These are phyloP conservation scores for Leiothrix lutea DNA, from an alignment of 2,113 vertebrate species.

Conservation along the genomic window DNA sequence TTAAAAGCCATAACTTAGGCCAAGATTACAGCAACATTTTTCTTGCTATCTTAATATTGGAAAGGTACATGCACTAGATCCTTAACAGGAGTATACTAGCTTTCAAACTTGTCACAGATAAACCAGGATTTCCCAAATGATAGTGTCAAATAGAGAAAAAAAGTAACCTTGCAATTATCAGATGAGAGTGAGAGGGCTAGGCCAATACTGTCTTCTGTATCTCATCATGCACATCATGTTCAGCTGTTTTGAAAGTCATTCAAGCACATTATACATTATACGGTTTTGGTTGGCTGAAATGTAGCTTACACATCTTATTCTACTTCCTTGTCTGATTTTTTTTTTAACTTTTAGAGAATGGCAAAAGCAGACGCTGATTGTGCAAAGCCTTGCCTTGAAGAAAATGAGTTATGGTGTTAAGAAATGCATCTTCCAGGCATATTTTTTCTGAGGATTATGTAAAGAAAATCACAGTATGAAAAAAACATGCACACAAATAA, in stretches of 20 bases:
- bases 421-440: not conserved
- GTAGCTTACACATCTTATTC: not conserved
- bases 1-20: conserved; percentile 31
- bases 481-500: not conserved
- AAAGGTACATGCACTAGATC: conserved; percentile 1
- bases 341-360: not conserved
- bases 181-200: not conserved
- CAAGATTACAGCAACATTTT: not conserved
- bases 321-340: not conserved
- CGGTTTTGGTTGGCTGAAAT: not conserved
- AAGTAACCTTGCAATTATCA: not conserved
- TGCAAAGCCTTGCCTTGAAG: not conserved
- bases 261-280: not conserved
- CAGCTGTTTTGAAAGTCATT: not conserved
- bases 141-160: not conserved
- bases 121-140: not conserved
- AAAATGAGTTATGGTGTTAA: not conserved
- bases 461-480: not conserved
- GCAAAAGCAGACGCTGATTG: not conserved
- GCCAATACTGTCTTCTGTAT: not conserved
- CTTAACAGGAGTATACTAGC: not conserved
- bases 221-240: not conserved
- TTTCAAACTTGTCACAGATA: conserved; percentile 13
- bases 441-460: not conserved
- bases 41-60: conserved; percentile 58